Evolutionary conservation across 2,113 vertebrate species (phyloP), one percentile per base, ranked within the genome.

Genomic region (Sarotherodon lohbergeri): DNA sequence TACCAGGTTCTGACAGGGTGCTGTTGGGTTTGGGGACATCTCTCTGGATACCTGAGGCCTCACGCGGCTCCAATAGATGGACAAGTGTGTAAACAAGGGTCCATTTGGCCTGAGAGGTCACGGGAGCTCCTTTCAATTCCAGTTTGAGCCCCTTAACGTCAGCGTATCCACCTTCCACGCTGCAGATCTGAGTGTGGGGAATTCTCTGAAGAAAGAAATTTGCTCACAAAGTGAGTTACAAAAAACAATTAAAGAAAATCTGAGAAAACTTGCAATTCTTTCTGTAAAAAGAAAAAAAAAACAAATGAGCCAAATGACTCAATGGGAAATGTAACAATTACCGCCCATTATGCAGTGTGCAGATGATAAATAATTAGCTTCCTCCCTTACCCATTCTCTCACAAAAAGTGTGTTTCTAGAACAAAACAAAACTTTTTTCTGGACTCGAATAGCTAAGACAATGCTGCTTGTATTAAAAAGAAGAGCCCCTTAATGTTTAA

Each of bases 61-160:
- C 84, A 68, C 55, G 82, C 89, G 79, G 91, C 89, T 92, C 85
- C 84, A 81, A 87, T 96, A 27, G 96, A 96, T 86, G 89, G 96
- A 96, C 96, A 96, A 92, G 95, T 94, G 94, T 93, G 92, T 96
- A 97, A 96, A 97, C 96, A 96, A 16, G 76, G 88, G 80, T 95
- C 95, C 94, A 96, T 96, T 96, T 96, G 89, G 92, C 55, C 66
- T 46, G 78, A 87, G 85, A 90, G 88, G 93, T 91, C 90, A 93
- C 86, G 87, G 36, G 92, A 95, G 92, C 89, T 81, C 82, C 93
- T 90, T 94, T 94, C 92, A 89, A 95, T 91, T 95, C 92, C 82
- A 89, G 82, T 59, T 89, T 78, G 89, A 89, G 88, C 79, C 91
- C 84, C 83, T 80, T 88, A 84, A 46, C 29, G 19, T 48, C 41